phyloP scores from a whole-genome alignment of 2,113 vertebrate species.

The Himantopus leucocephalus region DNA sequence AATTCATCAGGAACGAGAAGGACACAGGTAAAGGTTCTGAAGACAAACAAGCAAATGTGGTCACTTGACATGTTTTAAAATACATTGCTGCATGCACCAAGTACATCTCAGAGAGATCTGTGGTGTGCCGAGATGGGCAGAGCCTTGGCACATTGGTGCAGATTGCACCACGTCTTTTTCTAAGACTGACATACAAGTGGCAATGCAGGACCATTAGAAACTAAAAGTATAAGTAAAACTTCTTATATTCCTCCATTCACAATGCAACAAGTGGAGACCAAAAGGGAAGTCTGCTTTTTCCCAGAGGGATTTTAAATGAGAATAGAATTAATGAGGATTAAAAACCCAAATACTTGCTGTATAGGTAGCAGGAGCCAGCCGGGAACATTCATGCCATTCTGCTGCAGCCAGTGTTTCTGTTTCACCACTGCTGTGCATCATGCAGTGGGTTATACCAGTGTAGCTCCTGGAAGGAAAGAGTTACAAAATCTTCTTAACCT shows the following conservation, averaged over 20 bases:
- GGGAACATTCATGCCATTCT: not conserved
- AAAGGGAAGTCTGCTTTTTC: not conserved
- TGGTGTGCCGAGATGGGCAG: not conserved
- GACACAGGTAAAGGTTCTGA: not conserved
- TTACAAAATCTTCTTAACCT: not conserved
- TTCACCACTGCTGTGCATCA: not conserved
- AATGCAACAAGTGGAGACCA: not conserved
- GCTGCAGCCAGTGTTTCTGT: not conserved
- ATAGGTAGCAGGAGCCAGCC: not conserved
- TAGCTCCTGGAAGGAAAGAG: not conserved
- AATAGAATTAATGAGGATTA: not conserved
- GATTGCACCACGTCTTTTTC: not conserved
- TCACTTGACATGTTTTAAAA: not conserved
- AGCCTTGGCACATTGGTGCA: not conserved
- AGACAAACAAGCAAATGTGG: not conserved
- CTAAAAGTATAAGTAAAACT: not conserved
- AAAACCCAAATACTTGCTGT: not conserved
- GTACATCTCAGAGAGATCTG: not conserved
- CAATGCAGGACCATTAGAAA: not conserved
- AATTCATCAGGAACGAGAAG: not conserved
- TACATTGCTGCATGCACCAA: not conserved
- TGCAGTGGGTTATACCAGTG: not conserved
- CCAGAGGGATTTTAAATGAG: not conserved
- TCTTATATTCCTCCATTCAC: not conserved
- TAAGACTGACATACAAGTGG: not conserved